Percentiles rank a stretch among this genome's conserved stretches.
phyloP scores from a whole-genome alignment of 2,888 invertebrate species.

The Automeris io region DNA sequence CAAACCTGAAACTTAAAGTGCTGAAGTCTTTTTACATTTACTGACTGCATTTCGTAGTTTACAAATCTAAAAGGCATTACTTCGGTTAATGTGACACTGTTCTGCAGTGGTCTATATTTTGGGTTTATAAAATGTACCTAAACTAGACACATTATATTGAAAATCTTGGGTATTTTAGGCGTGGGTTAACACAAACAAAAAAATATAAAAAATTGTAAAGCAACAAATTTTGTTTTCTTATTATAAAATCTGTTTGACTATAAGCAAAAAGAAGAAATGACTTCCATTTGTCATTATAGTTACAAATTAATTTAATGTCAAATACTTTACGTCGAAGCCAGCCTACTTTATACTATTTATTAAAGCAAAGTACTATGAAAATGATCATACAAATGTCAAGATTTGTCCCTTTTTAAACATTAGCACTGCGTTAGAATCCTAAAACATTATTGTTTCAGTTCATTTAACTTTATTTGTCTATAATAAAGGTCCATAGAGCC shows the following conservation, averaged over 20 bases:
- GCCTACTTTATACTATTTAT: not conserved
- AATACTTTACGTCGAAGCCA: not conserved
- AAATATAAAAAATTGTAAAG: too few species aligned
- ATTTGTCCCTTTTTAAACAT: not conserved
- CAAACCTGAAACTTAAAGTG: too few species aligned
- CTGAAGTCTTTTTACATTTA: too few species aligned
- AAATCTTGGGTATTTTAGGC: too few species aligned
- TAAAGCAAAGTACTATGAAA: not conserved
- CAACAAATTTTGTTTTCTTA: too few species aligned
- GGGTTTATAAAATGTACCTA: too few species aligned
- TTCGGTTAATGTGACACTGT: too few species aligned
- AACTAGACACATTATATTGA: too few species aligned
- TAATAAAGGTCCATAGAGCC: slow-evolving; percentile 18
- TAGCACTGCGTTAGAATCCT: slow-evolving; percentile 8
- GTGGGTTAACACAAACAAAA: too few species aligned
- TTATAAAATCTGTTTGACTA: not conserved
- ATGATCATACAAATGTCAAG: not conserved
- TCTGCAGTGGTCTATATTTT: too few species aligned
- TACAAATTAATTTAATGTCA: not conserved
- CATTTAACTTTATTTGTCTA: slow-evolving; percentile 19
- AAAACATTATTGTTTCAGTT: slow-evolving; percentile 14
- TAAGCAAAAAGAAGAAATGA: not conserved
- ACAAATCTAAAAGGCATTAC: too few species aligned
- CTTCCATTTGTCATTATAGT: not conserved
- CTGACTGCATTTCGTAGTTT: too few species aligned